Evolutionary conservation across 2,797 vertebrate species (phyloP).

Genomic region (Pogonophryne albipinna): DNA sequence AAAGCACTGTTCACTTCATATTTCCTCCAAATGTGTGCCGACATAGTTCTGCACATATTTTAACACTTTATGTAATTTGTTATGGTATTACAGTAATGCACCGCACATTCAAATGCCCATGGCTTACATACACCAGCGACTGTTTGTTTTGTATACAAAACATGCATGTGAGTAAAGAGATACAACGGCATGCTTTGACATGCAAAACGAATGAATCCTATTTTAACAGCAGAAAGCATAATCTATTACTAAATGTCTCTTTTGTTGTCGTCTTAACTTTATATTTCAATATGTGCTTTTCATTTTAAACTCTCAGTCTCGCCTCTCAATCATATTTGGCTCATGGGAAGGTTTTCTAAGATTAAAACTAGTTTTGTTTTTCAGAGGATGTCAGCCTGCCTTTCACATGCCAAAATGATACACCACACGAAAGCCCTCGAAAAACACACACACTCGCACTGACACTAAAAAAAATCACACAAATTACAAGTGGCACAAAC

Average conservation of each 20-base stretch:
- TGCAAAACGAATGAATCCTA: slow-evolving; percentile 44
- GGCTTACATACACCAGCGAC: not conserved
- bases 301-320: not conserved
- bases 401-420: slow-evolving; percentile 38
- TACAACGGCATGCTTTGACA: slow-evolving; percentile 24
- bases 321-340: slow-evolving; percentile 2
- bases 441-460: slow-evolving; percentile 3
- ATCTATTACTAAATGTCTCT: slow-evolving; percentile 6
- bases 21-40: not conserved
- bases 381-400: slow-evolving; percentile 24
- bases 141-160: slow-evolving; percentile 6
- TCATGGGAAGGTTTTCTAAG: not conserved
- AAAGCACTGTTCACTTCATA: not conserved
- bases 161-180: slow-evolving; percentile 16
- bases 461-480: not conserved
- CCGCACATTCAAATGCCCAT: not conserved
- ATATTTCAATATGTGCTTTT: slow-evolving; percentile 15
- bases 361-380: slow-evolving; percentile 3
- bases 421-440: slow-evolving; percentile 25
- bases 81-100: not conserved
- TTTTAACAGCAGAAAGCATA: not conserved
- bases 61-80: not conserved
- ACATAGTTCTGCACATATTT: not conserved
- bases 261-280: not conserved
- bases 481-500: slow-evolving; percentile 36